A percentile compares a stretch with the other conserved stretches of the same genome.
These are phyloP conservation scores for Hyphantria cunea DNA, from an alignment of 1,140 invertebrate species.

Conservation along the genomic window DNA sequence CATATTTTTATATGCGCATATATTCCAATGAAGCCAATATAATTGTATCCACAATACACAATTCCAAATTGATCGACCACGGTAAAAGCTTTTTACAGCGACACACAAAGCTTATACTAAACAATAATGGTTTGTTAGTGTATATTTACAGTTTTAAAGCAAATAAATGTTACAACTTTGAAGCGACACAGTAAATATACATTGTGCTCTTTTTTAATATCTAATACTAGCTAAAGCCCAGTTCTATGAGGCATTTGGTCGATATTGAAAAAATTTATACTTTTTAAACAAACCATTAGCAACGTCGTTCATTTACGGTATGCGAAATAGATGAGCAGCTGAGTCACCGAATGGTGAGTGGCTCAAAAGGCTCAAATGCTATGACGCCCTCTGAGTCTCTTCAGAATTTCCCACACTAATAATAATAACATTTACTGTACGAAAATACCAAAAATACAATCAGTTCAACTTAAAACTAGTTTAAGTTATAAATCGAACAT, in stretches of 20 bases:
- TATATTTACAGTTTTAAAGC: slow-evolving; percentile 61
- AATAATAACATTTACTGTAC: too few relatives aligned
- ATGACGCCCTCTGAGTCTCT: too few relatives aligned
- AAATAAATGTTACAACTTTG: slow-evolving; percentile 35
- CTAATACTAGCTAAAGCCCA: background rate
- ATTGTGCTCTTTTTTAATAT: slow-evolving; percentile 29
- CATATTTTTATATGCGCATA: slow-evolving; percentile 4
- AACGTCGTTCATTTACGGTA: too few relatives aligned
- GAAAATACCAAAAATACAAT: too few relatives aligned
- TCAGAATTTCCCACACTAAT: too few relatives aligned
- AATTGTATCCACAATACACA: slow-evolving; percentile 62
- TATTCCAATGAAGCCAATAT: slow-evolving; percentile 63
- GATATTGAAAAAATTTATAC: slow-evolving; percentile 2
- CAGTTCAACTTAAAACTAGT: too few relatives aligned
- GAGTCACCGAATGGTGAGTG: too few relatives aligned
- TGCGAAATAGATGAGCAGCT: too few relatives aligned
- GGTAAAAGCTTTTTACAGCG: slow-evolving; percentile 54
- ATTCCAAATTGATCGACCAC: slow-evolving; percentile 79
- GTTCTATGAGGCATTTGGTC: slow-evolving; percentile 4
- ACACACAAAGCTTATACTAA: slow-evolving; percentile 66
- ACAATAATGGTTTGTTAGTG: slow-evolving; percentile 76
- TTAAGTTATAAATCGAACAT: too few relatives aligned
- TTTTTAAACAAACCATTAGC: too few relatives aligned
- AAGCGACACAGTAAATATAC: slow-evolving; percentile 27
- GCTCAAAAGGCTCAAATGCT: too few relatives aligned